These are phyloP conservation scores for Datnioides undecimradiatus DNA, from an alignment of 2,113 vertebrate genomes.

Conservation along the genomic window DNA sequence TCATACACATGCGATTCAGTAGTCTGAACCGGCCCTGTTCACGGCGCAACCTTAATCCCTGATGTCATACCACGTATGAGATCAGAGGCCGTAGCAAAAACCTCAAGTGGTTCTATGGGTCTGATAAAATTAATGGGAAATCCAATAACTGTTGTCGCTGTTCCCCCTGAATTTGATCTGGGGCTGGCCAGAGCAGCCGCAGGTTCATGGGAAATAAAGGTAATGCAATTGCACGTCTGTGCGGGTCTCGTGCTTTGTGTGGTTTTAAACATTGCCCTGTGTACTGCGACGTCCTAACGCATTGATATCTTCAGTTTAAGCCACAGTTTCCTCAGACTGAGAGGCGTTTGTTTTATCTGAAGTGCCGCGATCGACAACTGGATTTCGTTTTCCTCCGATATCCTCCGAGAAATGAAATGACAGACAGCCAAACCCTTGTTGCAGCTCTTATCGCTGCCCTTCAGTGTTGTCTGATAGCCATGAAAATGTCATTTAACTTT, in stretches of 20 bases:
- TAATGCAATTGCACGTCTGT: slow-evolving; percentile 36
- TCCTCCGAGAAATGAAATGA: background rate
- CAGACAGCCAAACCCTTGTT: background rate
- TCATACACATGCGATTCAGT: background rate
- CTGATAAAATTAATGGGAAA: slow-evolving; percentile 55
- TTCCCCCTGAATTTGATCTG: slow-evolving; percentile 60
- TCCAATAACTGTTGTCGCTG: slow-evolving; percentile 60
- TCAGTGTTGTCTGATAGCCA: slow-evolving; percentile 24
- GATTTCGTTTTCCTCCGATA: background rate
- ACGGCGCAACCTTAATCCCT: slow-evolving; percentile 10
- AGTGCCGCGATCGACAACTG: background rate
- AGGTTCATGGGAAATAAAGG: slow-evolving; percentile 42
- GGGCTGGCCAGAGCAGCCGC: slow-evolving; percentile 28
- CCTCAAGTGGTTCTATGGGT: slow-evolving; percentile 14
- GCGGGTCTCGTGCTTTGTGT: background rate
- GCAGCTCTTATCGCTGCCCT: slow-evolving; percentile 17
- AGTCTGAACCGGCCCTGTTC: background rate
- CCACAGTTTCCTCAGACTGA: background rate
- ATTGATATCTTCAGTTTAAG: slow-evolving; percentile 2
- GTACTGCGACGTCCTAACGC: background rate
- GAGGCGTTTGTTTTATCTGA: slow-evolving; percentile 1
- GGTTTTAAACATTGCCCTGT: slow-evolving; percentile 1
- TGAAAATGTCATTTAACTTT: slow-evolving; percentile 30
- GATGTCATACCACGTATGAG: slow-evolving; percentile 14
- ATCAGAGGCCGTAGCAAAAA: slow-evolving; percentile 29